phyloP scores from a whole-genome alignment of 1,140 invertebrate species.

The Idris sp. region DNA sequence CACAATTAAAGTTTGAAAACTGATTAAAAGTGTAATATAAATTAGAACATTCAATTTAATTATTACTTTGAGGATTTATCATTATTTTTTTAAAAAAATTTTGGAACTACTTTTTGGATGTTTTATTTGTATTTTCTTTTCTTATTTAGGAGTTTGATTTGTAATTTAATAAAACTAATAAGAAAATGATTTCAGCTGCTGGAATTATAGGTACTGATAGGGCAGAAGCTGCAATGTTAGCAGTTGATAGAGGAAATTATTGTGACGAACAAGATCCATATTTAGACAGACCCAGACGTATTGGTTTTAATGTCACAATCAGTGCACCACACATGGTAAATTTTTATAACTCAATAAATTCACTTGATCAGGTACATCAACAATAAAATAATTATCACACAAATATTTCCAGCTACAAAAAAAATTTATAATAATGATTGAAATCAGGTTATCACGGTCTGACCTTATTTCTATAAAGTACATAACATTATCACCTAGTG shows the following conservation, averaged over 20 bases:
- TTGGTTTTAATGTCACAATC: constrained; percentile 95
- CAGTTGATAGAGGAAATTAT: constrained; percentile 92
- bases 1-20: too few relatives aligned
- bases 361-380: too few relatives aligned
- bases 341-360: neutral
- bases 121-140: too few relatives aligned
- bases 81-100: too few relatives aligned
- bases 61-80: too few relatives aligned
- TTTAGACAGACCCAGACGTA: constrained; percentile 92
- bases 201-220: constrained; percentile 88
- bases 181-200: constrained; percentile 82
- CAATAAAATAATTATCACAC: too few relatives aligned
- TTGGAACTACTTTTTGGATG: too few relatives aligned
- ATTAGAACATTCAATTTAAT: too few relatives aligned
- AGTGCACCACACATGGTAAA: constrained; percentile 98
- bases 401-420: too few relatives aligned
- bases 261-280: constrained; percentile 87
- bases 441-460: constrained; percentile 62
- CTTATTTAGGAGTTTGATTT: too few relatives aligned
- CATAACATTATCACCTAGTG: constrained; percentile 19
- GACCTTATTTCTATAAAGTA: constrained; percentile 55
- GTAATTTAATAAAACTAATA: neutral
- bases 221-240: constrained; percentile 91
- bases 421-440: constrained; percentile 27
- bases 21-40: too few relatives aligned